A percentile compares a stretch with the other conserved stretches of the same genome.
Evolutionary conservation across 2,113 vertebrate species (phyloP).

Genomic region (Halichoerus grypus): DNA sequence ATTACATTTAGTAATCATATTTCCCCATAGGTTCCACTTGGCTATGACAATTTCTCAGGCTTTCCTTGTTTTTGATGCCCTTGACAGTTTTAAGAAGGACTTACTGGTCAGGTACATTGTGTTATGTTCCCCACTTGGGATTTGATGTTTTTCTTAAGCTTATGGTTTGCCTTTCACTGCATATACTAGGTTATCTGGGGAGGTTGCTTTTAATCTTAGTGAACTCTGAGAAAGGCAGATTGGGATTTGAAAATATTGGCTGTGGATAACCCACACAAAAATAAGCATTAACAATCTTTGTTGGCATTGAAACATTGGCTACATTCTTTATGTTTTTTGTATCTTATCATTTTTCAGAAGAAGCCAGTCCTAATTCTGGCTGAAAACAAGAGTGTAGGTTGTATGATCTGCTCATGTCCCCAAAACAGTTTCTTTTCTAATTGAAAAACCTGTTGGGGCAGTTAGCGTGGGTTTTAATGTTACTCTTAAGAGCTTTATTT

Average conservation of each 20-base stretch:
- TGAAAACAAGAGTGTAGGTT: slow-evolving; percentile 35
- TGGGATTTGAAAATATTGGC: slow-evolving; percentile 52
- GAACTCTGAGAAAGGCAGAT: slow-evolving; percentile 21
- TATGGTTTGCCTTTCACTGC: neutral
- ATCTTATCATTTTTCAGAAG: slow-evolving; percentile 32
- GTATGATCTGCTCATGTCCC: slow-evolving; percentile 33
- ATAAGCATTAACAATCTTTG: slow-evolving; percentile 35
- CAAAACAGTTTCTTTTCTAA: slow-evolving; percentile 63
- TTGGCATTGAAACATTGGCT: slow-evolving; percentile 37
- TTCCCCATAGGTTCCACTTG: neutral
- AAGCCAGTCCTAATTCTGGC: slow-evolving; percentile 19
- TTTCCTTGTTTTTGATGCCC: slow-evolving; percentile 61
- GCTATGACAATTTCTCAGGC: neutral
- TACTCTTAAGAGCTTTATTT: slow-evolving; percentile 79
- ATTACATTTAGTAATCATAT: neutral
- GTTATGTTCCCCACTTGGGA: neutral
- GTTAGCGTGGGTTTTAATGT: slow-evolving; percentile 71
- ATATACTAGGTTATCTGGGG: neutral
- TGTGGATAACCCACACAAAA: neutral
- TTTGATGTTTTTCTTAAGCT: slow-evolving; percentile 12
- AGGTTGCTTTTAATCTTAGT: neutral
- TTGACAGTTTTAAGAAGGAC: neutral
- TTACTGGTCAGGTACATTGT: neutral
- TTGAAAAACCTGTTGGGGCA: slow-evolving; percentile 49
- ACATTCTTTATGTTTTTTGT: neutral